Conservation (phyloP, 2,888 invertebrate species). For the Monopis laevigella region DNA sequence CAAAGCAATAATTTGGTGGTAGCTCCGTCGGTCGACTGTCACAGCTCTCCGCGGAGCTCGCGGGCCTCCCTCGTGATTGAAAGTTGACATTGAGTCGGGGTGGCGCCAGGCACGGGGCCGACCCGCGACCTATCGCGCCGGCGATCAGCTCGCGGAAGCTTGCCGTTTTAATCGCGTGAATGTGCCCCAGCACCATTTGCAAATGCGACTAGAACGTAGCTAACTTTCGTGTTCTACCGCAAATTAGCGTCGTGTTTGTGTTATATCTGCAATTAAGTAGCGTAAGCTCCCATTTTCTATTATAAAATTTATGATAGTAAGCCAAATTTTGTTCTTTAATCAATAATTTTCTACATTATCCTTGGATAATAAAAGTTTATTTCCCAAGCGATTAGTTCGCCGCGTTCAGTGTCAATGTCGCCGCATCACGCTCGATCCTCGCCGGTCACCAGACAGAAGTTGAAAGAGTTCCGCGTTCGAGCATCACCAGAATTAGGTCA, state of each 20-base stretch:
- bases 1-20: conserved; percentile 42
- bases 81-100: conserved; percentile 63
- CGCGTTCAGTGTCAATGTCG: conserved; percentile 7
- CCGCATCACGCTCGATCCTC: background rate
- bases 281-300: conserved; percentile 23
- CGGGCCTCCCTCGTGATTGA: conserved; percentile 55
- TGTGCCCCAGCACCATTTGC: conserved; percentile 43
- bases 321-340: too few relatives aligned
- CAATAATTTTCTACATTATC: too few relatives aligned
- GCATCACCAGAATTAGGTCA: conserved; percentile 59
- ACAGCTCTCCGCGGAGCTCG: conserved; percentile 22
- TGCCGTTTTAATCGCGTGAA: conserved; percentile 58
- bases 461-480: conserved; percentile 25
- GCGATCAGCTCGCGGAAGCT: conserved; percentile 59
- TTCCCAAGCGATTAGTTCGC: too few relatives aligned
- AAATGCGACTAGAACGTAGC: conserved; percentile 40
- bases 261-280: conserved; percentile 31
- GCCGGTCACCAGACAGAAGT: conserved; percentile 1
- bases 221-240: conserved; percentile 35
- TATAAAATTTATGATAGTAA: too few relatives aligned
- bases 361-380: too few relatives aligned
- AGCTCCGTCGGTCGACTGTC: conserved; percentile 21
- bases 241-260: conserved; percentile 37
- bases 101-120: conserved; percentile 63
- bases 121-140: conserved; percentile 57